Conservation (phyloP, 2,113 vertebrate genomes). For the Scalopus aquaticus region DNA sequence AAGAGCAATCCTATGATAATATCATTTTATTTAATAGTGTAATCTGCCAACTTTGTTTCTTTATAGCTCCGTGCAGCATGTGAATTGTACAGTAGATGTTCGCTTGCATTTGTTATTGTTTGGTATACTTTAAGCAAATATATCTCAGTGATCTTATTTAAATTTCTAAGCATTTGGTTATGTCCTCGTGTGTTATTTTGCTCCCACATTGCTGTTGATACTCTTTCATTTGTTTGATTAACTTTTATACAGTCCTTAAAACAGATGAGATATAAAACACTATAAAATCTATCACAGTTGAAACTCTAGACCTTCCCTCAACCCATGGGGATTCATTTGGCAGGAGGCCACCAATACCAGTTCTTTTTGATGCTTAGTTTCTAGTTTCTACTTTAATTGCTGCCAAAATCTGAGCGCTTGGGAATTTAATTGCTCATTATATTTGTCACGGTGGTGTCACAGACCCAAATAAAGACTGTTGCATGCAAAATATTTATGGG, state of each 20-base stretch:
- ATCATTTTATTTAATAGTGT: neutral
- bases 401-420: slow-evolving; percentile 74
- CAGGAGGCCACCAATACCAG: slow-evolving; percentile 72
- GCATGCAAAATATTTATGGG: slow-evolving; percentile 69
- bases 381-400: slow-evolving; percentile 79
- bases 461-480: slow-evolving; percentile 71
- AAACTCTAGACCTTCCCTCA: slow-evolving; percentile 73
- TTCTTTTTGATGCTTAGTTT: slow-evolving; percentile 71
- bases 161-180: slow-evolving; percentile 26
- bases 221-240: slow-evolving; percentile 67
- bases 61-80: neutral
- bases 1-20: neutral
- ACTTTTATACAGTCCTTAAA: slow-evolving; percentile 60
- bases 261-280: slow-evolving; percentile 44
- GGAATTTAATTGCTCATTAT: slow-evolving; percentile 82
- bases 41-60: neutral
- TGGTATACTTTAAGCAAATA: neutral
- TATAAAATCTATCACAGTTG: slow-evolving; percentile 67
- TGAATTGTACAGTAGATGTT: neutral
- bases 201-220: slow-evolving; percentile 37
- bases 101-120: neutral
- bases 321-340: slow-evolving; percentile 74
- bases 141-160: slow-evolving; percentile 51
- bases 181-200: slow-evolving; percentile 47
- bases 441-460: slow-evolving; percentile 72